These are phyloP conservation scores for Caenorhabditis briggsae DNA, from an alignment of 1,140 invertebrate species.

Conservation along the genomic window DNA sequence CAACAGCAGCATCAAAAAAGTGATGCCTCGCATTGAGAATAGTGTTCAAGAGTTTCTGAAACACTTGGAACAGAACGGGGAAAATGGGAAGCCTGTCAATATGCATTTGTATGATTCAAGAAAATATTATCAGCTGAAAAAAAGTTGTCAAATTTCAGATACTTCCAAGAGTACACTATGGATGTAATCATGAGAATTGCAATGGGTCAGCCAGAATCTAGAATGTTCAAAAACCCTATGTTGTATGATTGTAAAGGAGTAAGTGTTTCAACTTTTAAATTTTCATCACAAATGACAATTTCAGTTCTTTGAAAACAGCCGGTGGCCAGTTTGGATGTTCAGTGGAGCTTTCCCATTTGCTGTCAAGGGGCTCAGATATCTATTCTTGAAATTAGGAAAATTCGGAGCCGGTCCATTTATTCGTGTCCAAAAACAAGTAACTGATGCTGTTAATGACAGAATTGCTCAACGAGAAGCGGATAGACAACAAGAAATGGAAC, in stretches of 20 bases:
- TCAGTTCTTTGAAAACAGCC: slow-evolving; percentile 24
- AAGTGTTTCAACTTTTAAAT: background rate
- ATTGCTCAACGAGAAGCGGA: slow-evolving; percentile 60
- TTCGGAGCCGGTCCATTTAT: slow-evolving; percentile 18
- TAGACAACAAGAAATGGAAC: slow-evolving; percentile 15
- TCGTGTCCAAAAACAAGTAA: background rate
- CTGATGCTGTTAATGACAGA: background rate
- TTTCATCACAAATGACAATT: background rate
- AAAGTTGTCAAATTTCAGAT: background rate
- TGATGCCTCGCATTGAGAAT: background rate
- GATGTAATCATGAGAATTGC: slow-evolving; percentile 61
- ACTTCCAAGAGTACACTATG: slow-evolving; percentile 63
- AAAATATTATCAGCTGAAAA: background rate
- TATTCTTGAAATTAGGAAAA: slow-evolving; percentile 7
- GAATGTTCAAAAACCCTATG: slow-evolving; percentile 58
- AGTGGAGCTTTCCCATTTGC: slow-evolving; percentile 16
- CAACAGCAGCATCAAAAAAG: slow-evolving; percentile 18
- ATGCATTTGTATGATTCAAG: slow-evolving; percentile 22
- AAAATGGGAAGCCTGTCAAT: background rate
- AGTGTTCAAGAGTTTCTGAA: slow-evolving; percentile 10
- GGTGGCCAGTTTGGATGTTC: slow-evolving; percentile 37
- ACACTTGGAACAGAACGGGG: background rate
- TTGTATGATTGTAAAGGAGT: slow-evolving; percentile 6
- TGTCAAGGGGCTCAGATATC: background rate
- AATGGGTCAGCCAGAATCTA: slow-evolving; percentile 55